Percentiles rank a stretch among this genome's conserved stretches.
These are phyloP conservation scores for Cynoglossus semilaevis DNA, from an alignment of 2,113 vertebrate genomes.

Conservation along the genomic window DNA sequence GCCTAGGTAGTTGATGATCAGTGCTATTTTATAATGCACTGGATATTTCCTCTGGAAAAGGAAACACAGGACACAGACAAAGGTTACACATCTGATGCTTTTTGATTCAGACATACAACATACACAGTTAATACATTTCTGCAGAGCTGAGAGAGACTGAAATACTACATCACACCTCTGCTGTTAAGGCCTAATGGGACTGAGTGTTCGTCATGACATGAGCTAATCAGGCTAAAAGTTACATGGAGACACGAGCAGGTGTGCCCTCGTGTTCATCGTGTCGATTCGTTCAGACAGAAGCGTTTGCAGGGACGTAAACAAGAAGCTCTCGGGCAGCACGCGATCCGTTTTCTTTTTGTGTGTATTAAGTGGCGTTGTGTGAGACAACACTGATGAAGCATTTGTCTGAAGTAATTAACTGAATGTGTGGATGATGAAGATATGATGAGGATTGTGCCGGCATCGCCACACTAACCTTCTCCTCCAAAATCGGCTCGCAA, in stretches of 20 bases:
- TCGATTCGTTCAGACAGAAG: constrained; percentile 8
- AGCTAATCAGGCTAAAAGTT: constrained; percentile 52
- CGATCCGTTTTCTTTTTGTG: background rate
- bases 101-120: background rate
- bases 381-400: constrained; percentile 5
- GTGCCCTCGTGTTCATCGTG: background rate
- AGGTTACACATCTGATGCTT: background rate
- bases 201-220: constrained; percentile 24
- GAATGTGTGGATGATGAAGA: constrained; percentile 2
- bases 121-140: too few relatives aligned
- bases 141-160: too few relatives aligned
- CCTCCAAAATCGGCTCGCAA: constrained; percentile 92
- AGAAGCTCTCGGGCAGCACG: background rate
- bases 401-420: constrained; percentile 1
- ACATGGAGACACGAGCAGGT: background rate
- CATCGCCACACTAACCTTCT: constrained; percentile 82
- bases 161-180: too few relatives aligned
- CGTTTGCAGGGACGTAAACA: constrained; percentile 5
- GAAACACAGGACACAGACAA: constrained; percentile 6
- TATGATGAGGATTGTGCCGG: background rate
- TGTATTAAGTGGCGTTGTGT: background rate
- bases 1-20: constrained; percentile 96
- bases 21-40: constrained; percentile 91
- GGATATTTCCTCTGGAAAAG: constrained; percentile 86
- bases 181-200: too few relatives aligned